Percentiles rank a stretch among this genome's conserved stretches.
Evolutionary conservation across 1,140 invertebrate species (phyloP).

Genomic region (Cardiocondyla obscurior): DNA sequence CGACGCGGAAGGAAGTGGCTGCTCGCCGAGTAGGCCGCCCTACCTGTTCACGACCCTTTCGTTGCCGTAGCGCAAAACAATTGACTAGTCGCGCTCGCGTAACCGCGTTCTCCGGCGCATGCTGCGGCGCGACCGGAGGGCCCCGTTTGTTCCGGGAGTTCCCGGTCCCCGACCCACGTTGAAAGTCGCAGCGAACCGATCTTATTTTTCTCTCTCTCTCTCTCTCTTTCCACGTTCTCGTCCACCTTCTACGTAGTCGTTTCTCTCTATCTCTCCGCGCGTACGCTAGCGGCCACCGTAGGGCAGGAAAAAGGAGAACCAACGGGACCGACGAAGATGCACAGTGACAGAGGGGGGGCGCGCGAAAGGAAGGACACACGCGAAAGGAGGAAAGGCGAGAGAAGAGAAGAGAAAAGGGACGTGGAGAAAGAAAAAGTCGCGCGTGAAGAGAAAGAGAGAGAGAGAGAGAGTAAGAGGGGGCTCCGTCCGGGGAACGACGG

Average conservation of each 20-base stretch:
- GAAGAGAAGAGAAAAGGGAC: background rate
- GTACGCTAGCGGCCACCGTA: background rate
- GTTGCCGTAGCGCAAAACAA: background rate
- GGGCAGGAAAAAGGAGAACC: conserved; percentile 2
- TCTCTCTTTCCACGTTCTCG: background rate
- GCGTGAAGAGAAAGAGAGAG: background rate
- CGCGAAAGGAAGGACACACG: conserved; percentile 17
- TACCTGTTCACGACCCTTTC: conserved; percentile 3
- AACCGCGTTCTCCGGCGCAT: conserved; percentile 36
- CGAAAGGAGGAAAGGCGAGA: conserved; percentile 14
- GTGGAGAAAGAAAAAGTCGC: conserved; percentile 13
- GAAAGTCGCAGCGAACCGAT: conserved; percentile 24
- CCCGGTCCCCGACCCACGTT: conserved; percentile 50
- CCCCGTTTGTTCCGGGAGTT: conserved; percentile 50
- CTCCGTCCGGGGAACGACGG: background rate
- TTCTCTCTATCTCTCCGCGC: background rate
- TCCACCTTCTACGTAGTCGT: conserved; percentile 3
- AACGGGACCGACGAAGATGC: background rate
- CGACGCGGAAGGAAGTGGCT: conserved; percentile 15
- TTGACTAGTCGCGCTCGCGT: conserved; percentile 40
- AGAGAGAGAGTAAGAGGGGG: too few relatives aligned
- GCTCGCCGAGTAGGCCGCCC: background rate
- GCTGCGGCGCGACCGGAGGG: background rate
- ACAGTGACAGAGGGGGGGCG: conserved; percentile 1
- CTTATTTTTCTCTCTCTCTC: conserved; percentile 1